phyloP scores from a whole-genome alignment of 2,797 vertebrate species.

The Cheracebus regulus region DNA sequence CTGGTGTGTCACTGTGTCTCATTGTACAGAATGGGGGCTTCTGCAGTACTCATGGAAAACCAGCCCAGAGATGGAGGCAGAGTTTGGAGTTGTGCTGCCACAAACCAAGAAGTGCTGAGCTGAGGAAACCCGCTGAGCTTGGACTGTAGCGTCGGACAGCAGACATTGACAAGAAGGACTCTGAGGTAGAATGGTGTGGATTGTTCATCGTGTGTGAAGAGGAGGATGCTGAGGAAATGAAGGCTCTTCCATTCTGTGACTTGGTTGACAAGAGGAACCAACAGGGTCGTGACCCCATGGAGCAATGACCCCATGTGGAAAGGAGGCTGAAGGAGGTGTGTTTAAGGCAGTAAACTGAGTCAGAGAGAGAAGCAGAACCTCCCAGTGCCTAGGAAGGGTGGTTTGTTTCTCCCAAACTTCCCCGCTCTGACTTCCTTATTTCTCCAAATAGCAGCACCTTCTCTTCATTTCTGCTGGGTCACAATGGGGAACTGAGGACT shows the following conservation, averaged over 20 bases:
- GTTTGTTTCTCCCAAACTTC: not conserved
- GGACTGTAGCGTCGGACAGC: fast-evolving
- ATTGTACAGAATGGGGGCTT: not conserved
- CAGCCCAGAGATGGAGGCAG: not conserved
- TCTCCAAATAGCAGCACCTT: not conserved
- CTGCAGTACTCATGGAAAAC: not conserved
- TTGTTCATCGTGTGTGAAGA: not conserved
- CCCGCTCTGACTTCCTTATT: not conserved
- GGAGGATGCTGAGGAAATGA: not conserved
- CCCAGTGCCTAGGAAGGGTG: no score
- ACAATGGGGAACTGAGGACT: fast-evolving
- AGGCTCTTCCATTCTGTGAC: not conserved
- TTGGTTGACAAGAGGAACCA: not conserved
- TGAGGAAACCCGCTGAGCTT: no score
- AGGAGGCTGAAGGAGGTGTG: not conserved
- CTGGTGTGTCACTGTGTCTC: not conserved
- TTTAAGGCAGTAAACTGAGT: not conserved
- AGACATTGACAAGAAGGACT: fast-evolving
- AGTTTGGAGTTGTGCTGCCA: no score
- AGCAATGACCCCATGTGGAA: not conserved
- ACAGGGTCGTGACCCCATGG: not conserved
- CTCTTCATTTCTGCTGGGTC: not conserved
- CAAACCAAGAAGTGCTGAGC: no score
- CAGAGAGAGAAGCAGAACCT: not conserved
- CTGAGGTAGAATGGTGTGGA: not conserved